Evolutionary conservation across 2,113 vertebrate species (phyloP).

Genomic region (Mirounga angustirostris): DNA sequence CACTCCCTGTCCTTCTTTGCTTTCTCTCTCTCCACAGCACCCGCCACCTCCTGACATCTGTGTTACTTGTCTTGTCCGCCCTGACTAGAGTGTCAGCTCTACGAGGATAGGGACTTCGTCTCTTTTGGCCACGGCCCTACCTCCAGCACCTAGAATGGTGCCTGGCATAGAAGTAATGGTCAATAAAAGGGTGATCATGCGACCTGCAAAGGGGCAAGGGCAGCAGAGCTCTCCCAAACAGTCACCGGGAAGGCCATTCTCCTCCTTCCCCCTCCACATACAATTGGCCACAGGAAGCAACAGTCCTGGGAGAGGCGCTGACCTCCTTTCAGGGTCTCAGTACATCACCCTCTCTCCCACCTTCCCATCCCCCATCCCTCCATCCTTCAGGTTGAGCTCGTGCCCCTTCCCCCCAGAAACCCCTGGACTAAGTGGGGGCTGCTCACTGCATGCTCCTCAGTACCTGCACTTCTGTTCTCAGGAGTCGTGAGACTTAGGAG

Average conservation of each 20-base stretch:
- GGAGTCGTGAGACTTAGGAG: neutral
- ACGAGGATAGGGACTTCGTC: neutral
- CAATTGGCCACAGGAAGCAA: neutral
- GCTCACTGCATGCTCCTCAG: neutral
- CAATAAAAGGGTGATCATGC: neutral
- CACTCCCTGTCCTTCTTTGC: neutral
- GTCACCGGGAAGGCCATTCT: neutral
- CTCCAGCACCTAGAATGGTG: neutral
- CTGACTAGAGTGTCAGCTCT: neutral
- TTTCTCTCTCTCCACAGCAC: neutral
- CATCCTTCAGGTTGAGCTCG: neutral
- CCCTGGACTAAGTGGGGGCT: neutral
- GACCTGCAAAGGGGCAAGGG: neutral
- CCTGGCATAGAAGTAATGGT: neutral
- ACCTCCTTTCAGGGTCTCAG: neutral
- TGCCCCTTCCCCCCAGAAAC: neutral
- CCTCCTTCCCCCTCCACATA: neutral
- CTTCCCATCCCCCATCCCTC: neutral
- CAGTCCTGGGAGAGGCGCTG: fast-evolving
- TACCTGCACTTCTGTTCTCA: neutral
- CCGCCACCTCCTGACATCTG: neutral
- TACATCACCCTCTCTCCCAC: neutral
- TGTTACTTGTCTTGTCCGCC: neutral
- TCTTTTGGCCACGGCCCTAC: neutral
- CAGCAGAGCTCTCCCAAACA: neutral